phyloP scores from a whole-genome alignment of 2,888 invertebrate genomes.

The Galerucella pusilla region DNA sequence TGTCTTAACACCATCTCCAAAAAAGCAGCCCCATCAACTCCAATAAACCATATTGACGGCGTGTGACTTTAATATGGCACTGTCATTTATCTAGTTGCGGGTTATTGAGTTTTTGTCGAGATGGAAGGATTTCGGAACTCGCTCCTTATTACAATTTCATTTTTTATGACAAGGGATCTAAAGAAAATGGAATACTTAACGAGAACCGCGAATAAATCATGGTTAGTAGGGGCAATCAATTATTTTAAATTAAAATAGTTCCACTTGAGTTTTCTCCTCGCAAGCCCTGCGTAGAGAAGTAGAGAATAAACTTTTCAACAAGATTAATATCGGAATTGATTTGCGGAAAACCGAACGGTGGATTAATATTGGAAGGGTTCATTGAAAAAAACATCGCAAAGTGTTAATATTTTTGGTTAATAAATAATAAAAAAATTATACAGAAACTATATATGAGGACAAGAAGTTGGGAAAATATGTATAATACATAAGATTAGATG shows the following conservation, averaged over 20 bases:
- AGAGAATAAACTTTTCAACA: not conserved
- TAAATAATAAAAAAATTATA: not conserved
- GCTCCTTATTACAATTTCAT: conserved; percentile 34
- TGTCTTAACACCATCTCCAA: not conserved
- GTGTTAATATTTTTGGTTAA: not conserved
- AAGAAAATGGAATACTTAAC: conserved; percentile 27
- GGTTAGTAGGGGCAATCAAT: conserved; percentile 27
- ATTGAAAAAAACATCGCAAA: not conserved
- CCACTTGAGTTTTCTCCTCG: not conserved
- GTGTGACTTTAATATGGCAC: conserved; percentile 46
- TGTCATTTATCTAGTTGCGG: conserved; percentile 41
- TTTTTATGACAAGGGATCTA: conserved; percentile 32
- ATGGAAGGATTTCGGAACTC: conserved; percentile 32
- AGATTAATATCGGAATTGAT: not conserved
- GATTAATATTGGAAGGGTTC: not conserved
- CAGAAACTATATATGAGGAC: not conserved
- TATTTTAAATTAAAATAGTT: conserved; percentile 23
- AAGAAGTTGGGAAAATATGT: too few relatives aligned
- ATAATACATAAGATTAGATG: too few relatives aligned
- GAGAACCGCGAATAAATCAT: conserved; percentile 29
- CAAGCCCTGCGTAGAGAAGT: not conserved
- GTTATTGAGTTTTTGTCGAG: conserved; percentile 42
- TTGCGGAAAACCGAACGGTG: not conserved
- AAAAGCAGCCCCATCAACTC: conserved; percentile 9
- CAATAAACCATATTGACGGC: conserved; percentile 52